Evolutionary conservation across 1,140 invertebrate species (phyloP).

Genomic region (Pseudomyrmex dendroicus): DNA sequence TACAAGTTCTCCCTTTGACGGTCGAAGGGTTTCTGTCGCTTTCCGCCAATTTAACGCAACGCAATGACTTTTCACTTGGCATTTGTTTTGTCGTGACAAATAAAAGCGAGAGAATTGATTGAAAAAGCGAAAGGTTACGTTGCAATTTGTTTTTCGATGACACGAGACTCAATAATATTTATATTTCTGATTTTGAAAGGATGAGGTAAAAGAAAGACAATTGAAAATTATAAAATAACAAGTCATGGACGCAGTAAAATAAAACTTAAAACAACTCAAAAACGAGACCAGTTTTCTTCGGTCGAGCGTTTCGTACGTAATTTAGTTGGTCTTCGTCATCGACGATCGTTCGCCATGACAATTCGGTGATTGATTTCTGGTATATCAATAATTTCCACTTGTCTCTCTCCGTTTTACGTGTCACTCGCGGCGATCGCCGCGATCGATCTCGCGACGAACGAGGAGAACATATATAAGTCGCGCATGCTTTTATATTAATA

Average conservation of each 20-base stretch:
- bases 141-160: not conserved
- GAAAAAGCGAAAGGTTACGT: constrained; percentile 14
- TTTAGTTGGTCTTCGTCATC: constrained; percentile 6
- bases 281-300: not conserved
- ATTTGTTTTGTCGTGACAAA: not conserved
- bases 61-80: not conserved
- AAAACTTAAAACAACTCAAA: too few relatives aligned
- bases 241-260: too few relatives aligned
- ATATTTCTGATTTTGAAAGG: not conserved
- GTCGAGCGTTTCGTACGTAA: not conserved
- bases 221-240: not conserved
- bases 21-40: constrained; percentile 33
- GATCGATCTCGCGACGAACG: constrained; percentile 16
- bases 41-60: not conserved
- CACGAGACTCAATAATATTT: not conserved
- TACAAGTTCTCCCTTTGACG: constrained; percentile 54
- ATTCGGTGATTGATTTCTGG: constrained; percentile 21
- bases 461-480: not conserved
- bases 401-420: not conserved
- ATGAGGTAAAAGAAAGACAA: not conserved
- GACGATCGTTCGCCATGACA: not conserved
- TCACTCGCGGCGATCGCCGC: not conserved
- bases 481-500: constrained; percentile 27
- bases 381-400: constrained; percentile 43
- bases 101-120: not conserved